Evolutionary conservation across 1,140 invertebrate genomes (phyloP).

Genomic region (Telenomus remus): DNA sequence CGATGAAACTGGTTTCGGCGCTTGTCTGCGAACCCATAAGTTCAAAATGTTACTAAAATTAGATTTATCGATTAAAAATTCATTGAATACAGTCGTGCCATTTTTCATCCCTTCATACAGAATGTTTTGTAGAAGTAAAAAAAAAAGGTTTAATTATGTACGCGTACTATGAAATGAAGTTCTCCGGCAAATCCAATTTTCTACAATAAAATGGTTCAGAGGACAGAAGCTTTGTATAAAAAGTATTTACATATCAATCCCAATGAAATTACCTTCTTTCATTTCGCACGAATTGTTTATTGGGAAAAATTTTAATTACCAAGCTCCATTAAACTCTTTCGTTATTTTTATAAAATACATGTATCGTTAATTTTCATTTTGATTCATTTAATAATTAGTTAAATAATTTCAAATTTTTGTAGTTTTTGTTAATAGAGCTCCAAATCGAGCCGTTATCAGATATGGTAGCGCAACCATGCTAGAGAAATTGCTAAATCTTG

Average conservation of each 20-base stretch:
- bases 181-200: not conserved
- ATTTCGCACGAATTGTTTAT: no score
- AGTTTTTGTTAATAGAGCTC: no score
- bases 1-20: not conserved
- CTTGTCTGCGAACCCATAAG: not conserved
- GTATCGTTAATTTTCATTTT: no score
- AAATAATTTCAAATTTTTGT: no score
- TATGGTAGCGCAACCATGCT: slow-evolving; percentile 28
- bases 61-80: slow-evolving; percentile 1
- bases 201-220: not conserved
- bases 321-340: no score
- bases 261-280: not conserved
- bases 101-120: not conserved
- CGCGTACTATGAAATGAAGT: not conserved
- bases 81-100: not conserved
- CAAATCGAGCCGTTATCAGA: slow-evolving; percentile 23
- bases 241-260: not conserved
- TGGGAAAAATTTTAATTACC: no score
- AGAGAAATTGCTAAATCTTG: slow-evolving; percentile 42
- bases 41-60: slow-evolving; percentile 4
- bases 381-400: no score
- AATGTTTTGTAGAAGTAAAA: not conserved
- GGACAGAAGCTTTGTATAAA: no score
- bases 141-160: not conserved
- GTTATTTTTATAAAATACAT: no score